Conservation (phyloP, 2,113 vertebrate genomes). For the Scomber colias region DNA sequence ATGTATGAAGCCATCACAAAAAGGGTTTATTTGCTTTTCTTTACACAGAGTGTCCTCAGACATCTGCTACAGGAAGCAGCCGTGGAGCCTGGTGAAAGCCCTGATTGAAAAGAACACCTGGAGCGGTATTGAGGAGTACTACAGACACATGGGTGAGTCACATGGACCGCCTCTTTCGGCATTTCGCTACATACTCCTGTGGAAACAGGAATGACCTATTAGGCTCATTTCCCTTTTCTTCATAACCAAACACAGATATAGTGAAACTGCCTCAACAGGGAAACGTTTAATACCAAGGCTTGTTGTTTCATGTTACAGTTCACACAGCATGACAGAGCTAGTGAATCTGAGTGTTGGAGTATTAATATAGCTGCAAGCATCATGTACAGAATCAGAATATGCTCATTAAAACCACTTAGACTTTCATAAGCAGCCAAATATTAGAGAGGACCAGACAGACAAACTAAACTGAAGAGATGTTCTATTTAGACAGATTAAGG, state of each 20-base stretch:
- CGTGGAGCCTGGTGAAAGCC: constrained; percentile 92
- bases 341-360: too few relatives aligned
- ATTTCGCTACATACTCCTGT: background rate
- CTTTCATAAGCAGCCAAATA: too few relatives aligned
- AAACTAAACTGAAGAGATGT: too few relatives aligned
- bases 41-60: constrained; percentile 89
- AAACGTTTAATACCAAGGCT: background rate
- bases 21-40: constrained; percentile 24
- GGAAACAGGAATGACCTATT: background rate
- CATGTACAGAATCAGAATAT: too few relatives aligned
- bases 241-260: background rate
- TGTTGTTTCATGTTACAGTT: background rate
- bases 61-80: constrained; percentile 95
- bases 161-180: background rate
- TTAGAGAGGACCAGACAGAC: too few relatives aligned
- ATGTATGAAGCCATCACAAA: background rate
- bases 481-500: background rate
- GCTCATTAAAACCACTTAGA: too few relatives aligned
- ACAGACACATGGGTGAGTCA: constrained; percentile 90
- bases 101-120: constrained; percentile 94
- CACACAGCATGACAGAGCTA: background rate
- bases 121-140: constrained; percentile 93
- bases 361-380: too few relatives aligned
- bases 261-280: background rate
- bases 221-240: background rate